phyloP scores from a whole-genome alignment of 2,888 invertebrate genomes.

The Rugalucina vietnamica region DNA sequence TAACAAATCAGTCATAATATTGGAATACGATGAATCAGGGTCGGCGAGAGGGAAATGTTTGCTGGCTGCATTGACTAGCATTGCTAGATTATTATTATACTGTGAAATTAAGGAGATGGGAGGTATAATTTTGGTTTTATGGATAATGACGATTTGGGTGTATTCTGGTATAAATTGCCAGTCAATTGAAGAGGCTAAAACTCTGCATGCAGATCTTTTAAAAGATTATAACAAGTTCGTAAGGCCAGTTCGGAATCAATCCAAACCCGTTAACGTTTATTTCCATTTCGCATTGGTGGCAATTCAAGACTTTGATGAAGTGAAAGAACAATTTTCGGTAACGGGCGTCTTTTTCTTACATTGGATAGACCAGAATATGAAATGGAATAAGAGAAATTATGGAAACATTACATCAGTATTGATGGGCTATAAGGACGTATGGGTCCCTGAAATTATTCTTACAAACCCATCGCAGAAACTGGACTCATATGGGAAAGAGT shows the following conservation, averaged over 20 bases:
- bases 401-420: slow-evolving; percentile 10
- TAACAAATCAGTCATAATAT: too few relatives aligned
- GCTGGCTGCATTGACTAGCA: too few relatives aligned
- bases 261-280: slow-evolving; percentile 21
- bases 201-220: too few relatives aligned
- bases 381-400: slow-evolving; percentile 43
- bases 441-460: slow-evolving; percentile 56
- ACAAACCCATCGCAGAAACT: slow-evolving; percentile 25
- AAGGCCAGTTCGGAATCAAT: slow-evolving; percentile 35
- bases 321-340: slow-evolving; percentile 47
- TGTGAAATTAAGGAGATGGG: too few relatives aligned
- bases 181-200: too few relatives aligned
- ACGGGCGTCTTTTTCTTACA: slow-evolving; percentile 44
- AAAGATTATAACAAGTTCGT: slow-evolving; percentile 40
- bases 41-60: too few relatives aligned
- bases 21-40: too few relatives aligned
- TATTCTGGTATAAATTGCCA: too few relatives aligned
- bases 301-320: slow-evolving; percentile 58
- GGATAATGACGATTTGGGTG: too few relatives aligned
- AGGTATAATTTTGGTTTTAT: too few relatives aligned
- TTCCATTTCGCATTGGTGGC: slow-evolving; percentile 17
- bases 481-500: slow-evolving; percentile 19
- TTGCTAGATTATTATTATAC: too few relatives aligned
- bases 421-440: slow-evolving; percentile 34
- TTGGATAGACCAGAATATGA: slow-evolving; percentile 53